Base-by-base conservation (phyloP, 1,140 invertebrate species). In the Muscidifurax raptorellus region DNA sequence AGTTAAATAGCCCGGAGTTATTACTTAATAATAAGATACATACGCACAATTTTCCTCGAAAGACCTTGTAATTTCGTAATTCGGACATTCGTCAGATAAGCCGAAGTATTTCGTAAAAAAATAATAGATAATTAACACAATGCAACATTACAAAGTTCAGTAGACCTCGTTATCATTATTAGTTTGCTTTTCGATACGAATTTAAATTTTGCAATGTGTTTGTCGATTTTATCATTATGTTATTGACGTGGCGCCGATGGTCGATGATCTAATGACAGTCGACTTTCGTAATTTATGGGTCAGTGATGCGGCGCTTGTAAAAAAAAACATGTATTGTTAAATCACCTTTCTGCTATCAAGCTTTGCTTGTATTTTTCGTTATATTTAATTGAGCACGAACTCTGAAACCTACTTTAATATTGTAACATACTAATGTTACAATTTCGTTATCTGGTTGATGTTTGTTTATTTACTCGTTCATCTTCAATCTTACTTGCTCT, bases 231-330 rank as follows among this genome's bases (percentile, higher is more conserved):
- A 59, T 59, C 52, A 13, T 47, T 59, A n/a, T 30, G 28, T 10
- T 18, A 30, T 28, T 30, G 66, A 69, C 28, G 27, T 30, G 25
- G 27, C 7, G 12, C 27, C 25, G 28, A 30, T 18, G 15, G 6
- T 36, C 32, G 30, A 74, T 74, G 71, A 74, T 36, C 71, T 74
- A 74, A 40, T 22, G 9, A 74, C 71, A 32, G 12, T 15, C 71
- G 5, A 36, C 32, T 74, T 69, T 69, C 25, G 25, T 15, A 69
- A 28, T 69, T 28, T 28, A n/a, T 69, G 4, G 27, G 66, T 69
- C 66, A 69, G 27, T 22, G 0, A 40, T 30, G 66, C 22, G 18
- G 64, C 64, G 59, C 12, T 40, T 40, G 10, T 40, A 40, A 40
- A 40, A 0, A 40, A 40, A 40, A 40, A 12, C 36, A 40, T 9